Evolutionary conservation across 2,888 invertebrate species (phyloP), one percentile per base, ranked within the genome.

Genomic region (Coecobrya sp.): DNA sequence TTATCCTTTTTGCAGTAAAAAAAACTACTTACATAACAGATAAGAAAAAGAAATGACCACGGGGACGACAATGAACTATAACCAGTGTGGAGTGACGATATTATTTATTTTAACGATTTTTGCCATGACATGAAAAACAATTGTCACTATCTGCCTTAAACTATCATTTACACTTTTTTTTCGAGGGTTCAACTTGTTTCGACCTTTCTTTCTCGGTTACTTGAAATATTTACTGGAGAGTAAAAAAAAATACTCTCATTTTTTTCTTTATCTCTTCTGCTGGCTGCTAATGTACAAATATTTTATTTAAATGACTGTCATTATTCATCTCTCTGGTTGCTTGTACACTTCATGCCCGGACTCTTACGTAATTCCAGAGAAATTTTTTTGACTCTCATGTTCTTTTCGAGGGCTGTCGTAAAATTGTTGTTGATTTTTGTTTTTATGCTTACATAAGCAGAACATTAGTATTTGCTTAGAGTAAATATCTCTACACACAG

Each of bases 71-170:
- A 55, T n/a, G 3, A 19, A n/a, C 55, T n/a, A 55, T n/a, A 55
- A 19, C 13, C 3, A 49, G 49, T 11, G 10, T 7, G 49, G 36
- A 36, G 8, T 49, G 13, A 13, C 55, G 65, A 65, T 25, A 65
- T 65, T 70, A 70, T 36, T 70, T 70, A 70, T 70, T 30, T 70
- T 70, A 70, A 36, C 25, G 65, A 65, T 65, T 65, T 70, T 65
- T 70, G 30, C 8, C 2, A 70, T 3, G 68, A 3, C 30, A 36
- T 70, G 68, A 70, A 70, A 36, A 70, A n/a, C n/a, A 70, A 70
- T 70, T 70, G 68, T n/a, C 68, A 22, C 36, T n/a, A n/a, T n/a
- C n/a, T n/a, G n/a, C n/a, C n/a, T n/a, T n/a, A n/a, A n/a, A n/a
- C n/a, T n/a, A n/a, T n/a, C n/a, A n/a, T n/a, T n/a, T n/a, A n/a